These are phyloP conservation scores for Camptogramma bilineatum DNA, from an alignment of 2,888 invertebrate species.

Conservation along the genomic window DNA sequence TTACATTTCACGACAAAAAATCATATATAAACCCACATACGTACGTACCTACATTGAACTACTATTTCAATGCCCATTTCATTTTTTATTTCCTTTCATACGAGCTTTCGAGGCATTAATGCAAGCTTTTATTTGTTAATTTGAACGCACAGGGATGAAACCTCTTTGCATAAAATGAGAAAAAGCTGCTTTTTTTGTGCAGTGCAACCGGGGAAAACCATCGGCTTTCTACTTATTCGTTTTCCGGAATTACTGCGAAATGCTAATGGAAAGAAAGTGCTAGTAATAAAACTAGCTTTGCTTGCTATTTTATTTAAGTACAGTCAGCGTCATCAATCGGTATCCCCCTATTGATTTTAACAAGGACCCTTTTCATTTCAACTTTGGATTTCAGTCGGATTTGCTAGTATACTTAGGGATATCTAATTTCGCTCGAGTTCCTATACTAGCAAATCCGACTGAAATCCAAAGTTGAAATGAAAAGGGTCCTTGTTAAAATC, in stretches of 20 bases:
- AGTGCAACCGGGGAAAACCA: conserved; percentile 9
- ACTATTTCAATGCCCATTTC: no score
- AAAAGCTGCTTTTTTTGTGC: conserved; percentile 11
- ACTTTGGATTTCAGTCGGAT: no score
- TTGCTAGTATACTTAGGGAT: no score
- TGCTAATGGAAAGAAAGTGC: neutral
- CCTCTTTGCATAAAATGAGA: conserved; percentile 5
- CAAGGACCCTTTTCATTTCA: no score
- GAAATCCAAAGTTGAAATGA: no score
- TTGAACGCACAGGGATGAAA: neutral
- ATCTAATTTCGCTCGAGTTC: no score
- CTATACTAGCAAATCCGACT: no score
- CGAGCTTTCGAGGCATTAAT: neutral
- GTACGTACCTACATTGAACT: no score
- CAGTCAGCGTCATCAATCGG: no score
- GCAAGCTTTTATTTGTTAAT: neutral
- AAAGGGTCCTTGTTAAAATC: no score
- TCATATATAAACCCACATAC: no score
- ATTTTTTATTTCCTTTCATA: neutral
- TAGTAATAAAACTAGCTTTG: neutral
- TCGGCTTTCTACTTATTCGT: conserved; percentile 4
- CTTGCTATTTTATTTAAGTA: neutral
- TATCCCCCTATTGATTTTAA: no score
- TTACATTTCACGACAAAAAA: conserved; percentile 19
- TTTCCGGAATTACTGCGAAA: conserved; percentile 8